Conservation (phyloP, 2,113 vertebrate species). For the Phaethon lepturus region DNA sequence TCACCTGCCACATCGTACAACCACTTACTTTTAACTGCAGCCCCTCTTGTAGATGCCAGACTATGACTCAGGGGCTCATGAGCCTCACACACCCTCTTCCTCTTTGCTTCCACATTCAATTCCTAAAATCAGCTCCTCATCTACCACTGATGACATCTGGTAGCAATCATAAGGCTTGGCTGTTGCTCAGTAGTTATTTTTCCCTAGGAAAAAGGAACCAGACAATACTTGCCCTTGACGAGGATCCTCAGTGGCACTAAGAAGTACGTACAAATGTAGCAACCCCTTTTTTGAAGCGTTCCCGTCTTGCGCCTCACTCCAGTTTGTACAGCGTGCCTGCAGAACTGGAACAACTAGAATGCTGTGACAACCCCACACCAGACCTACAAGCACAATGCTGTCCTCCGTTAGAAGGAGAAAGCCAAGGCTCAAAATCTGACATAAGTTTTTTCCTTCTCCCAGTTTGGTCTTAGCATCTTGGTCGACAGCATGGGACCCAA, state of each 20-base stretch:
- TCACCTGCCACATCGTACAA: neutral
- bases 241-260: neutral
- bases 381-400: neutral
- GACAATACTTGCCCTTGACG: neutral
- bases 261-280: neutral
- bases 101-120: neutral
- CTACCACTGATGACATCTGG: neutral
- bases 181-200: neutral
- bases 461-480: neutral
- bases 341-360: neutral
- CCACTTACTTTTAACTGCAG: neutral
- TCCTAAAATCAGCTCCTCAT: neutral
- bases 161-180: neutral
- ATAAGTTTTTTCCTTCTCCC: neutral
- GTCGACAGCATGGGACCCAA: neutral
- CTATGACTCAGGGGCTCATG: conserved; percentile 19
- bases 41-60: neutral
- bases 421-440: neutral
- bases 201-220: neutral
- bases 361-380: neutral
- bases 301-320: neutral
- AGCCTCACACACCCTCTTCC: neutral
- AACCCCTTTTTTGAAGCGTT: neutral
- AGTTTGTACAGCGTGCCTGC: neutral
- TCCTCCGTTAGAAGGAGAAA: neutral